A percentile compares a stretch with the other conserved stretches of the same genome.
phyloP scores from a whole-genome alignment of 2,113 vertebrate genomes.

The Labeo catla region DNA sequence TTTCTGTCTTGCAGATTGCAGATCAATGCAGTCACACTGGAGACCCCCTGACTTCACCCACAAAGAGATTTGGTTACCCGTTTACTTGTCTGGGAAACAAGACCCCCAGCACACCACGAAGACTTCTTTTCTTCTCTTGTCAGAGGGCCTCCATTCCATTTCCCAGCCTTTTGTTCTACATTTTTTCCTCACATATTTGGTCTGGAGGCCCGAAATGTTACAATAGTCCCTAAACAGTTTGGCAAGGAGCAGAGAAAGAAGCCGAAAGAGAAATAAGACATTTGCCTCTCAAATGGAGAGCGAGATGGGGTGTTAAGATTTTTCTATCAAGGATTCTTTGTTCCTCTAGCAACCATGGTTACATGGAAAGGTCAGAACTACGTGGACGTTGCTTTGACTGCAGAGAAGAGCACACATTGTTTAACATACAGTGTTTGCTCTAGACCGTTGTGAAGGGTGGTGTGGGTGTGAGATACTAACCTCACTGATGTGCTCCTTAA shows the following conservation, averaged over 20 bases:
- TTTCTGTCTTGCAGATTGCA: slow-evolving; percentile 62
- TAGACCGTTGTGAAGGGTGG: neutral
- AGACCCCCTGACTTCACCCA: slow-evolving; percentile 74
- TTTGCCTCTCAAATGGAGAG: slow-evolving; percentile 47
- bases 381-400: slow-evolving; percentile 6
- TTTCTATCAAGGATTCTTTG: slow-evolving; percentile 43
- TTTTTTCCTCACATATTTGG: slow-evolving; percentile 43
- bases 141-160: slow-evolving; percentile 59
- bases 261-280: slow-evolving; percentile 55
- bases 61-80: slow-evolving; percentile 73
- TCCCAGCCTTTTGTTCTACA: slow-evolving; percentile 50
- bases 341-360: slow-evolving; percentile 43
- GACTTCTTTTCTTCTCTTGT: slow-evolving; percentile 61
- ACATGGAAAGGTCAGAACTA: slow-evolving; percentile 39
- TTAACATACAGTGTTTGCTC: slow-evolving; percentile 25
- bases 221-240: slow-evolving; percentile 62
- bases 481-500: neutral
- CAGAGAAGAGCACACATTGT: slow-evolving; percentile 31
- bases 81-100: slow-evolving; percentile 67
- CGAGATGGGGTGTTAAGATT: slow-evolving; percentile 38
- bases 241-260: slow-evolving; percentile 49
- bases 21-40: slow-evolving; percentile 74
- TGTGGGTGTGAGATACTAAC: slow-evolving; percentile 21
- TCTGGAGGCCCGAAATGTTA: slow-evolving; percentile 44
- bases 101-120: slow-evolving; percentile 63